Conservation (phyloP, 2,888 invertebrate genomes). For the Drosophila neutralis region DNA sequence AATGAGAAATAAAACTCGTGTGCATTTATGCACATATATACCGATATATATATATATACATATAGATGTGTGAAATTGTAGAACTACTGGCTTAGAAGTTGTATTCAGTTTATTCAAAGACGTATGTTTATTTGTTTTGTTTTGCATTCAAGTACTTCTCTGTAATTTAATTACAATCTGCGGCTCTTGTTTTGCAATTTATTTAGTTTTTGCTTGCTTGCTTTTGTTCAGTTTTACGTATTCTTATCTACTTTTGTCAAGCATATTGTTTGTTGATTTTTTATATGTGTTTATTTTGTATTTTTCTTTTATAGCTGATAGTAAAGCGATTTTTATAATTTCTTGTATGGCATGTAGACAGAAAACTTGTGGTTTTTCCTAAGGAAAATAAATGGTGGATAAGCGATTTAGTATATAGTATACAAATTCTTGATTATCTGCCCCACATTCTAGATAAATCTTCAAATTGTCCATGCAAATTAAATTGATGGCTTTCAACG, state of each 20-base stretch:
- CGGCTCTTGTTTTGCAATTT: constrained; percentile 52
- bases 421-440: constrained; percentile 5
- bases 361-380: constrained; percentile 28
- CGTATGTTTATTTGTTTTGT: constrained; percentile 62
- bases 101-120: constrained; percentile 69
- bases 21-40: constrained; percentile 14
- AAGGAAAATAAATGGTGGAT: constrained; percentile 13
- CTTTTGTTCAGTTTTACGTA: constrained; percentile 27
- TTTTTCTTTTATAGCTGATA: constrained; percentile 27
- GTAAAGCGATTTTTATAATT: constrained; percentile 29
- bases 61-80: constrained; percentile 19
- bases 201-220: constrained; percentile 37
- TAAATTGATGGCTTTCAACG: background rate
- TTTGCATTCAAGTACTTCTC: constrained; percentile 62
- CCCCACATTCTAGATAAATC: constrained; percentile 5
- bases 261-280: constrained; percentile 41
- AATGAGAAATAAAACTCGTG: constrained; percentile 52
- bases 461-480: constrained; percentile 5
- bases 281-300: constrained; percentile 20
- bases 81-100: constrained; percentile 21
- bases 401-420: constrained; percentile 7
- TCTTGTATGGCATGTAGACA: constrained; percentile 39
- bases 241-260: constrained; percentile 50
- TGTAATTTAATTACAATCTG: constrained; percentile 71
- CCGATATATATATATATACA: constrained; percentile 11